Percentiles rank a stretch among this genome's conserved stretches.
Evolutionary conservation across 1,140 invertebrate species (phyloP).

Genomic region (Prorops nasuta): DNA sequence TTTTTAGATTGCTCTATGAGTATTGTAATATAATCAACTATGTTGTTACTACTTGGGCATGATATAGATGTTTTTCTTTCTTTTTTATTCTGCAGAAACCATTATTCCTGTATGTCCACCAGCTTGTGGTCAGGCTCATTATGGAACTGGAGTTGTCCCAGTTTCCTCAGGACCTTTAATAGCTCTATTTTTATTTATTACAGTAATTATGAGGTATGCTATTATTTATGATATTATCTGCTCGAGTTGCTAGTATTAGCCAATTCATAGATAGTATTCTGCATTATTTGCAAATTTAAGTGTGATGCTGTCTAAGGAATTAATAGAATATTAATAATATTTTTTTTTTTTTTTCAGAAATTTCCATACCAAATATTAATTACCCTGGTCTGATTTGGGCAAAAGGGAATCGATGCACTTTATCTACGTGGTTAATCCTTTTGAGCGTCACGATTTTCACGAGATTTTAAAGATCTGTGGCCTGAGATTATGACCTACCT

Average conservation of each 20-base stretch:
- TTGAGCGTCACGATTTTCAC: slow-evolving; percentile 27
- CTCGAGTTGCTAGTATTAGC: not conserved
- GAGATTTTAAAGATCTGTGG: slow-evolving; percentile 32
- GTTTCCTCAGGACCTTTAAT: slow-evolving; percentile 48
- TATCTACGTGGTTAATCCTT: slow-evolving; percentile 39
- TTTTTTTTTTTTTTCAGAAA: slow-evolving; percentile 59
- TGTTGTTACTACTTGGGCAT: no score
- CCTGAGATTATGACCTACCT: slow-evolving; percentile 18
- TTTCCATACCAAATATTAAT: slow-evolving; percentile 69
- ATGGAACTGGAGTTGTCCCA: slow-evolving; percentile 58
- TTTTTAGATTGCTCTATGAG: no score
- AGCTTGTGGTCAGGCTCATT: slow-evolving; percentile 77
- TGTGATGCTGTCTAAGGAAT: no score
- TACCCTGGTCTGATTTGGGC: slow-evolving; percentile 60
- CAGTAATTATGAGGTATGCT: slow-evolving; percentile 49
- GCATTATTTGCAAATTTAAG: no score
- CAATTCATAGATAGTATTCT: no score
- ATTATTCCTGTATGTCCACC: slow-evolving; percentile 90
- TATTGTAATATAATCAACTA: no score
- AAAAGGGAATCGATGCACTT: slow-evolving; percentile 25
- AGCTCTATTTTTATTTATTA: slow-evolving; percentile 47
- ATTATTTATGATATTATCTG: slow-evolving; percentile 1
- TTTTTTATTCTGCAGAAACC: slow-evolving; percentile 69
- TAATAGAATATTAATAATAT: not conserved
- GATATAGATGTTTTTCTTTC: slow-evolving; percentile 44